phyloP scores from a whole-genome alignment of 2,113 vertebrate genomes.

The Odocoileus virginianus region DNA sequence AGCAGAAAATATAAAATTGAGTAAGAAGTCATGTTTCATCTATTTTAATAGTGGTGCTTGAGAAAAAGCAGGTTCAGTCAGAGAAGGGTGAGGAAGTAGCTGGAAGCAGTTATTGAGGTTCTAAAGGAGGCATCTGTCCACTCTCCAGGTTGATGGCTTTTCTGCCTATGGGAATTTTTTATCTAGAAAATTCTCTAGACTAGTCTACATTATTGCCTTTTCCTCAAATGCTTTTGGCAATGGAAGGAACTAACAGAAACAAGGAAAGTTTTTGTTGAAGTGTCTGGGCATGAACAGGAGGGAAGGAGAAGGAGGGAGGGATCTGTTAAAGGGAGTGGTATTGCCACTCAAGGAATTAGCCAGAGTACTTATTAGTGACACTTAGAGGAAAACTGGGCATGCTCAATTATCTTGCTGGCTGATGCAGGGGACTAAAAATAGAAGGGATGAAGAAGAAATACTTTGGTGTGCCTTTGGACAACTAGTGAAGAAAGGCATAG shows the following conservation, averaged over 20 bases:
- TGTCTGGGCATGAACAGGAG: not conserved
- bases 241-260: slow-evolving; percentile 17
- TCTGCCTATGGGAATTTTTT: not conserved
- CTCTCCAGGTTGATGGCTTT: slow-evolving; percentile 27
- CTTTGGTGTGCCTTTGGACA: not conserved
- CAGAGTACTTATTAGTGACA: not conserved
- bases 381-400: not conserved
- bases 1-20: slow-evolving; percentile 61
- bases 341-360: not conserved
- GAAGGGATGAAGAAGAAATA: not conserved
- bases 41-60: slow-evolving; percentile 57
- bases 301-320: not conserved
- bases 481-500: not conserved
- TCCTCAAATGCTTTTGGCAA: slow-evolving; percentile 21
- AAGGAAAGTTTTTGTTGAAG: not conserved
- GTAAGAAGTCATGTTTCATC: slow-evolving; percentile 57
- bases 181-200: not conserved
- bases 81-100: slow-evolving; percentile 25
- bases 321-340: not conserved
- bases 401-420: not conserved
- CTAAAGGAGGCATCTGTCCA: slow-evolving; percentile 22
- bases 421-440: too few relatives aligned
- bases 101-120: not conserved
- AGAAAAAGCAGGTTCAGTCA: slow-evolving; percentile 50
- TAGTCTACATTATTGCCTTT: slow-evolving; percentile 2